Evolutionary conservation across 2,888 invertebrate species (phyloP), one percentile per base, ranked within the genome.

Genomic region (Vesta saturnalis): DNA sequence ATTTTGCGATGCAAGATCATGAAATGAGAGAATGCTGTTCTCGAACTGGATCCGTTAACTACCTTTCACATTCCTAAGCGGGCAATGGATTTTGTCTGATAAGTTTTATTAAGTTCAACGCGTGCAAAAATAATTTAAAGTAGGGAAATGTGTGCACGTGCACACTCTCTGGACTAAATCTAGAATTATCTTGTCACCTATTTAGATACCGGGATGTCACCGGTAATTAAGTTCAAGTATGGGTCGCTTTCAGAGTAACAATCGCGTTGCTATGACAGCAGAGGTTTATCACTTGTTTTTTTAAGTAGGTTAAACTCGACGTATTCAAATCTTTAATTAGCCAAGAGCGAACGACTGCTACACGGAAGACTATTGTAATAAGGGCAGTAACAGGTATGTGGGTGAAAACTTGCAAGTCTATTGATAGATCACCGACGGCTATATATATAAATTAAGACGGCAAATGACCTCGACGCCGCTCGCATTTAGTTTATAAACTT

Each of bases 41-140:
- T 72, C 67, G 74, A 76, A 77, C 77, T 76, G 76, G 76, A 76
- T 74, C 76, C 73, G 74, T 72, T 72, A 71, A 73, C 73, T 73
- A 75, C 77, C 77, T 77, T 77, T 77, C 77, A 77, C 77, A 77
- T 77, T 77, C 77, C 72, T 52, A 62, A 67, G 68, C 71, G 74
- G 69, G 63, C 73, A 72, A 70, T 67, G 72, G 71, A 71, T 70
- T 72, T 68, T 68, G 68, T 65, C 70, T 61, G 62, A 66, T 70
- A 63, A 72, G 47, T 47, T 64, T 30, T 39, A 57, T 49, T 16
- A 46, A 46, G 46, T 46, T 18, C 54, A 22, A 54, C 54, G 54
- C 15, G 49, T 49, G 49, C 49, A 19, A 49, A 49, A 49, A 49
- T 49, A 16, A 3, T 2, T 39, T 10, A 1, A 39, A 23, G 23